phyloP scores from a whole-genome alignment of 2,888 invertebrate species.

The Cephalotes varians region DNA sequence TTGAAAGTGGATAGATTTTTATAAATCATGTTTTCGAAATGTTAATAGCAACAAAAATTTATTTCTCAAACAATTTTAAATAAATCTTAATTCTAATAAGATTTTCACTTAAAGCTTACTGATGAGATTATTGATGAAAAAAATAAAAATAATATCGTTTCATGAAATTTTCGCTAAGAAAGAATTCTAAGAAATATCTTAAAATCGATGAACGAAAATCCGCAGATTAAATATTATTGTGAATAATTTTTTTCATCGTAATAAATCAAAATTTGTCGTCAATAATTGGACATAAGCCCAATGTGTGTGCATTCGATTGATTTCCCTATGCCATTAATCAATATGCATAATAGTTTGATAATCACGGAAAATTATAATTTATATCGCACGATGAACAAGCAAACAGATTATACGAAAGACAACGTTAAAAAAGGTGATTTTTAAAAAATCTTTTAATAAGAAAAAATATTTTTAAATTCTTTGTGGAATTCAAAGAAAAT shows the following conservation, averaged over 20 bases:
- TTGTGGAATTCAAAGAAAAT: neutral
- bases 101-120: neutral
- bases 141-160: neutral
- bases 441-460: neutral
- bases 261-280: constrained; percentile 7
- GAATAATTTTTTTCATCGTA: neutral
- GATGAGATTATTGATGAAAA: neutral
- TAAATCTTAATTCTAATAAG: neutral
- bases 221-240: neutral
- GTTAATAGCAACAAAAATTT: neutral
- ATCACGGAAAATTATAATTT: constrained; percentile 36
- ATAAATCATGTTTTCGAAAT: neutral
- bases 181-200: too few species aligned
- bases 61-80: neutral
- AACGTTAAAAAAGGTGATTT: neutral
- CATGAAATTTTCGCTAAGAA: neutral
- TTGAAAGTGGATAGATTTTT: neutral
- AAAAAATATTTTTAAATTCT: neutral
- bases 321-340: constrained; percentile 14
- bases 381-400: constrained; percentile 15
- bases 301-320: neutral
- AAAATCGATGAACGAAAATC: neutral
- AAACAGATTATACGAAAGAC: neutral
- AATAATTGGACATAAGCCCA: neutral
- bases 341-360: neutral